Evolutionary conservation across 2,797 vertebrate genomes (phyloP), one percentile per base, ranked within the genome.

Genomic region (Alauda arvensis): DNA sequence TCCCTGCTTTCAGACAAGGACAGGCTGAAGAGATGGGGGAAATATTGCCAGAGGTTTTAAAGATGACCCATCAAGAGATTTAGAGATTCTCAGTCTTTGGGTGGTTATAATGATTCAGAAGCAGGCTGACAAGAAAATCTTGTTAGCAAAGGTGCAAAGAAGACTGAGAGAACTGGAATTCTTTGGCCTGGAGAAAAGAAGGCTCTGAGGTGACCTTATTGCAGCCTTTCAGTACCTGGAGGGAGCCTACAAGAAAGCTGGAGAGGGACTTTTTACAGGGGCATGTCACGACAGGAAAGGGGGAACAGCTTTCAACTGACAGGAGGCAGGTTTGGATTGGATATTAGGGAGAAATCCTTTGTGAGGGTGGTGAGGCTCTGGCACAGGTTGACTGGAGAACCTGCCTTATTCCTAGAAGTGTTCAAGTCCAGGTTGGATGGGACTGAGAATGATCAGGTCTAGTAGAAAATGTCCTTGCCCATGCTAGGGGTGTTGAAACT

Each of bases 51-150:
- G 20, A 59, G 34, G 19, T 59, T 66, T 83, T 56, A 70, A 59
- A 77, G 77, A 59, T 2, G 11, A 53, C 45, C 0, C 25, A 56
- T 81, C 67, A 83, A 89, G 59, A 87, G 34, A 77, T 68, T 31
- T n/a, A 82, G 25, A 52, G 46, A 68, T 72, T 76, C 28, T 34
- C 19, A 24, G 34, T 49, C 25, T 70, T 53, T 85, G 45, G 14
- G 74, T 87, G 56, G 61, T 89, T 81, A 43, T 70, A 83, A 90
- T 9, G 19, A 42, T 77, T 90, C 57, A 77, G 77, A 70, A 85
- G 65, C 31, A 77, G 68, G 20, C 55, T 81, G 89, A 55, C 40
- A 61, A 82, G 49, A 79, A 40, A 8, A 78, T 79, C 57, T 51
- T 82, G 33, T 43, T 77, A 56, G 56, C 18, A 87, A 62, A 85